phyloP scores from a whole-genome alignment of 2,113 vertebrate genomes.

The Megaleporinus macrocephalus region DNA sequence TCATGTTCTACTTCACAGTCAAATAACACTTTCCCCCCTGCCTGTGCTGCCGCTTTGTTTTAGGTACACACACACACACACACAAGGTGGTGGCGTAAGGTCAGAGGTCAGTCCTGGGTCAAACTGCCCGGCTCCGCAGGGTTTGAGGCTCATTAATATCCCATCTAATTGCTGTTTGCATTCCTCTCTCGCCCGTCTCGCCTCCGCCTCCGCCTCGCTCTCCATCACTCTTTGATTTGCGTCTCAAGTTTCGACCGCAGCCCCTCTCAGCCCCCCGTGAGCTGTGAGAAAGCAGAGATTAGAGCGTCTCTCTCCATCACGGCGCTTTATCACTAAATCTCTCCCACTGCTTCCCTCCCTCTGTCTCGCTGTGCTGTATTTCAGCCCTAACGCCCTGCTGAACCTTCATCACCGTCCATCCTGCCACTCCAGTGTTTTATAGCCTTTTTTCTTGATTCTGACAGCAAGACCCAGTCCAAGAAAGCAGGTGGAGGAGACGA shows the following conservation, averaged over 20 bases:
- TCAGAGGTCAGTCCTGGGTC: conserved; percentile 43
- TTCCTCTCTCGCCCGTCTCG: conserved; percentile 12
- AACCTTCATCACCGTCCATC: conserved; percentile 16
- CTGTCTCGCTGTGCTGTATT: conserved; percentile 5
- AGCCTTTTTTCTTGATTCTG: conserved; percentile 15
- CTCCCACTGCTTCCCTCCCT: conserved; percentile 8
- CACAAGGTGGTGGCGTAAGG: conserved; percentile 24
- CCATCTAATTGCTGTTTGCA: conserved; percentile 44
- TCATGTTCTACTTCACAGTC: neutral
- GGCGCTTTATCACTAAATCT: conserved; percentile 42
- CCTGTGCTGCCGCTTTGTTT: conserved; percentile 12
- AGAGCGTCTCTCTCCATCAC: conserved; percentile 22
- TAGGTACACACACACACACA: conserved; percentile 34
- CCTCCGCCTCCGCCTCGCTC: conserved; percentile 39
- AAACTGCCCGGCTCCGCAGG: conserved; percentile 17
- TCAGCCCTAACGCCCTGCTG: neutral
- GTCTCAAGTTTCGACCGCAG: conserved; percentile 37
- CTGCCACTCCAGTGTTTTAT: conserved; percentile 6
- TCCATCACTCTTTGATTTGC: conserved; percentile 34
- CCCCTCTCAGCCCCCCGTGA: conserved; percentile 23
- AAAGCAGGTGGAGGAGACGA: conserved; percentile 13
- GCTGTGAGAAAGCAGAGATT: conserved; percentile 40
- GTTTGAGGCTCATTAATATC: conserved; percentile 48
- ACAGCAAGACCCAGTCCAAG: conserved; percentile 34
- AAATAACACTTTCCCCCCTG: conserved; percentile 11